Evolutionary conservation across 2,888 invertebrate genomes (phyloP).

Genomic region (Rhodophaea formosa): DNA sequence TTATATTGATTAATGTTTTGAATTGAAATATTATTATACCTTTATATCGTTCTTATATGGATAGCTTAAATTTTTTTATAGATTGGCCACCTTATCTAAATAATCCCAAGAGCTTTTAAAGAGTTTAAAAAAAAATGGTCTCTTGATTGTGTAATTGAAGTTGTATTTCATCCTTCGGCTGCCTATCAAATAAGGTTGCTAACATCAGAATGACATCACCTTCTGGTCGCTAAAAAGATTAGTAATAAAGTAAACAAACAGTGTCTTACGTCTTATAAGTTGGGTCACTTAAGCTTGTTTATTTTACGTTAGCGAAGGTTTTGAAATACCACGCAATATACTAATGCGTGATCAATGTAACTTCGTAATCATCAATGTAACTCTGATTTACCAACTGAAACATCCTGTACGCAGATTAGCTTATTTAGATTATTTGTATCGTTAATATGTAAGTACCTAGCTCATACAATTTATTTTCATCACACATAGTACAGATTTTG

Average conservation of each 20-base stretch:
- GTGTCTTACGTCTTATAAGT: slow-evolving; percentile 45
- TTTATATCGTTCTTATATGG: too few relatives aligned
- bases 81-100: not conserved
- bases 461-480: too few relatives aligned
- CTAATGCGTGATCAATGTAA: slow-evolving; percentile 31
- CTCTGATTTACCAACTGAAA: not conserved
- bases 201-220: slow-evolving; percentile 56
- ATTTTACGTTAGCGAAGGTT: slow-evolving; percentile 35
- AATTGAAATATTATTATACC: too few relatives aligned
- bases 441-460: too few relatives aligned
- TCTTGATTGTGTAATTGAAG: not conserved
- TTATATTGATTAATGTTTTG: too few relatives aligned
- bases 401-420: too few relatives aligned
- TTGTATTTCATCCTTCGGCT: slow-evolving; percentile 18
- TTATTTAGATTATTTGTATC: too few relatives aligned
- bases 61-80: too few relatives aligned
- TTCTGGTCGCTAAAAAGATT: slow-evolving; percentile 61
- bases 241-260: slow-evolving; percentile 70
- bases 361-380: slow-evolving; percentile 30
- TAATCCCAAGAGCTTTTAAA: not conserved
- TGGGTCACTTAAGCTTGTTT: slow-evolving; percentile 41
- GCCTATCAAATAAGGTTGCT: slow-evolving; percentile 22
- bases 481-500: too few relatives aligned
- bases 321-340: slow-evolving; percentile 31
- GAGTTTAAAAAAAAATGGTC: not conserved